Conservation (phyloP, 2,797 vertebrate genomes). For the Glossophaga mutica region DNA sequence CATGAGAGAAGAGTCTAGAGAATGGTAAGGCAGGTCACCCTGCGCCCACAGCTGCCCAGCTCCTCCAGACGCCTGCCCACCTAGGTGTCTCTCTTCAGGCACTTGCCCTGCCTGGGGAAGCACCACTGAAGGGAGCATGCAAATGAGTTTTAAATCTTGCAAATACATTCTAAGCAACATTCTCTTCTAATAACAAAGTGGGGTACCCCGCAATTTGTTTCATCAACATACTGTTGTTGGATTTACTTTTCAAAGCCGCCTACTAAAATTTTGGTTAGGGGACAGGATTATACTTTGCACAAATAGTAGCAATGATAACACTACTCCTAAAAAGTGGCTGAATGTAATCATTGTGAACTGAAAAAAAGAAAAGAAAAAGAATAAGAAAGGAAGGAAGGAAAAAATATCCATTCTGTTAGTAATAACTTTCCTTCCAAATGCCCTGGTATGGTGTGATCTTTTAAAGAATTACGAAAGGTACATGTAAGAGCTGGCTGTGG, state of each 20-base stretch:
- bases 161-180: background rate
- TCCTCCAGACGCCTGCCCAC: background rate
- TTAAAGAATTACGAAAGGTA: constrained; percentile 19
- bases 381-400: background rate
- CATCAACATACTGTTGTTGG: background rate
- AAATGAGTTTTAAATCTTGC: background rate
- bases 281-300: background rate
- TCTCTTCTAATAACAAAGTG: background rate
- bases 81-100: background rate
- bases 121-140: background rate
- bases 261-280: background rate
- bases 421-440: background rate
- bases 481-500: background rate
- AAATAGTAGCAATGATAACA: background rate
- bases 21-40: background rate
- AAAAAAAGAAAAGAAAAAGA: background rate
- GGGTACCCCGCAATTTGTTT: background rate
- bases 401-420: background rate
- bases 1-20: background rate
- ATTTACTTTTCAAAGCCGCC: background rate
- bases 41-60: fast-evolving
- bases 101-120: background rate
- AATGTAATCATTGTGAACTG: background rate
- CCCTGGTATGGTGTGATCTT: background rate
- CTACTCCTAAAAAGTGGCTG: background rate